Evolutionary conservation across 2,113 vertebrate species (phyloP), one percentile per base, ranked within the genome.

Genomic region (Prionailurus bengalensis): DNA sequence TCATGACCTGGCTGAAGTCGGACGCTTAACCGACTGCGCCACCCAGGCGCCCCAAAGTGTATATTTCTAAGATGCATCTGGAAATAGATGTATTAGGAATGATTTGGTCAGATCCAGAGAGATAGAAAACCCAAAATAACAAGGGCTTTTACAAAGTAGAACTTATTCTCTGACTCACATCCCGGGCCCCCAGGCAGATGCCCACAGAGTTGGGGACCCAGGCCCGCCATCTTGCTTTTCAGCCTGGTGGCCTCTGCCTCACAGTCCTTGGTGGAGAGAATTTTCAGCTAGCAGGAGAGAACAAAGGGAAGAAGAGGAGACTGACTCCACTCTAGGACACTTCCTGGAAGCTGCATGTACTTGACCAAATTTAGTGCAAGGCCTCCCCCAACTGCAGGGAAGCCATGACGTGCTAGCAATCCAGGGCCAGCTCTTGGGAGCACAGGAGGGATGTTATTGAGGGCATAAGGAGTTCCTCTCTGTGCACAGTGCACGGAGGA

Each of bases 371-470:
- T 39, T 19, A 42, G 10, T 13, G 3, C 25, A 7, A n/a, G 23
- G 48, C 23, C 66, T 55, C 66, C 25, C 4, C 23, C 25, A 3
- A 3, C 8, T 25, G 25, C 15, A 29, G 48, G 15, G 31, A 31
- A 51, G n/a, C 48, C 29, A 15, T 7, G 33, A 29, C 1, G 1
- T 17, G 3, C 31, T 1, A 3, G 33, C 7, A 7, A 21, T 15
- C 42, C 45, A 33, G 36, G 36, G 12, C 17, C 15, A 15, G 27
- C 12, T 14, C 16, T 27, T 39, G 48, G n/a, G 25, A 14, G 2
- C 36, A 23, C 7, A 12, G 71, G 39, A 33, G 19, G 8, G 55
- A 12, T 12, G 48, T 51, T 88, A 16, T 42, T 31, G n/a, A 63
- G 53, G 53, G 23, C 36, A 21, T 25, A 27, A 27, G 71, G 39